Percentiles rank a stretch among this genome's conserved stretches.
Conservation (phyloP, 2,113 vertebrate species). For the Cyprinodon tularosa region DNA sequence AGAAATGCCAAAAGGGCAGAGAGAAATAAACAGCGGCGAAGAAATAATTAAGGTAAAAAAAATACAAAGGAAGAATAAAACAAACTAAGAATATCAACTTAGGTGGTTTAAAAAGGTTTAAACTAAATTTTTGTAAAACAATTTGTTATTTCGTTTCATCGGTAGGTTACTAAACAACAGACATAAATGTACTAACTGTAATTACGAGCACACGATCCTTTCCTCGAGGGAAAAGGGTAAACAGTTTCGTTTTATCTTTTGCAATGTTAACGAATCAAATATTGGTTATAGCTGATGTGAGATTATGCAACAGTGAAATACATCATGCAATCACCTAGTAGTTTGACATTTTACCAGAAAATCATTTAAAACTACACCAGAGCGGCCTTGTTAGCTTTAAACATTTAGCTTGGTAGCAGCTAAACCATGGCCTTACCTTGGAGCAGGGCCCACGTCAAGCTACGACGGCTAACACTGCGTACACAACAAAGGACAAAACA, state of each 20-base stretch:
- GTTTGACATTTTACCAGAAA: neutral
- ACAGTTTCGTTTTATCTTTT: too few relatives aligned
- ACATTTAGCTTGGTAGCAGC: conserved; percentile 6
- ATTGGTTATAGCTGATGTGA: neutral
- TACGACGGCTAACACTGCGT: conserved; percentile 1
- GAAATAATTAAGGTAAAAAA: too few relatives aligned
- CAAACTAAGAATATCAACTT: too few relatives aligned
- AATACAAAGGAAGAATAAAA: too few relatives aligned
- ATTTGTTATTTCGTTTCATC: too few relatives aligned
- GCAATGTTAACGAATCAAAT: neutral
- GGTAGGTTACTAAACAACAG: too few relatives aligned
- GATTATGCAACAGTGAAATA: neutral
- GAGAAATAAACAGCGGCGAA: too few relatives aligned
- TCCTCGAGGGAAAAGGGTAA: neutral
- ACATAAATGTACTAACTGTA: too few relatives aligned
- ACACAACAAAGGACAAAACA: neutral
- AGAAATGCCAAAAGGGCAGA: too few relatives aligned
- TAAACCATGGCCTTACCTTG: conserved; percentile 48
- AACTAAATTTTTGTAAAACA: too few relatives aligned
- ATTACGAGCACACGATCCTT: neutral
- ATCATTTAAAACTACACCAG: neutral
- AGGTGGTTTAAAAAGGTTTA: too few relatives aligned
- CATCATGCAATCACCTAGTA: neutral
- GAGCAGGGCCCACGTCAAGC: conserved; percentile 1
- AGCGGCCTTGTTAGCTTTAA: neutral